Conservation (phyloP, 2,888 invertebrate genomes). For the Seladonia tumulorum region DNA sequence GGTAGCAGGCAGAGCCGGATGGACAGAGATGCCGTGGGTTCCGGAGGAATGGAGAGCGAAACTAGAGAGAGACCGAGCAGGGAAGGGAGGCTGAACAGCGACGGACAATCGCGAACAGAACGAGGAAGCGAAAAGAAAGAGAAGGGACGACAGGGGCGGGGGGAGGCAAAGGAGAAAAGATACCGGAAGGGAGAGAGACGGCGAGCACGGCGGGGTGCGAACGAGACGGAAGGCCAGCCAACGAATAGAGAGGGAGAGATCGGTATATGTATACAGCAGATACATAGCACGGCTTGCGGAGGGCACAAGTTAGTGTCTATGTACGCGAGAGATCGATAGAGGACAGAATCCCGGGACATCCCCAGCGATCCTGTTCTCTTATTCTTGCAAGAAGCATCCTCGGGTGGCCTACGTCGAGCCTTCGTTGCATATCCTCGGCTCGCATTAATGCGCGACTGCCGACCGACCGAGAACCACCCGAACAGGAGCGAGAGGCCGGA, state of each 20-base stretch:
- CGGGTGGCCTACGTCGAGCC: slow-evolving; percentile 74
- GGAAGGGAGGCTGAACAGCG: slow-evolving; percentile 27
- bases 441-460: slow-evolving; percentile 71
- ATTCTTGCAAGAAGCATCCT: slow-evolving; percentile 83
- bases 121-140: slow-evolving; percentile 18
- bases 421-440: slow-evolving; percentile 70
- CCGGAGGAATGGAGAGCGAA: background rate
- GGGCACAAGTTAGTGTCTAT: slow-evolving; percentile 83
- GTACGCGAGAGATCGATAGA: slow-evolving; percentile 83
- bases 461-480: background rate
- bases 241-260: slow-evolving; percentile 50
- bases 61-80: background rate
- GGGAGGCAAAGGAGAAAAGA: background rate
- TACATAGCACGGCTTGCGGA: slow-evolving; percentile 81
- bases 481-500: background rate
- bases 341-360: slow-evolving; percentile 84
- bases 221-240: slow-evolving; percentile 24
- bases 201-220: slow-evolving; percentile 14
- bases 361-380: slow-evolving; percentile 84
- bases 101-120: slow-evolving; percentile 32
- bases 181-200: slow-evolving; percentile 21
- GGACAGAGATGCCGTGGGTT: slow-evolving; percentile 1
- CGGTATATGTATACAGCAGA: slow-evolving; percentile 73
- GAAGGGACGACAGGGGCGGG: background rate
- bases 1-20: slow-evolving; percentile 10